phyloP scores from a whole-genome alignment of 2,888 invertebrate genomes.

The Erebia epiphron region DNA sequence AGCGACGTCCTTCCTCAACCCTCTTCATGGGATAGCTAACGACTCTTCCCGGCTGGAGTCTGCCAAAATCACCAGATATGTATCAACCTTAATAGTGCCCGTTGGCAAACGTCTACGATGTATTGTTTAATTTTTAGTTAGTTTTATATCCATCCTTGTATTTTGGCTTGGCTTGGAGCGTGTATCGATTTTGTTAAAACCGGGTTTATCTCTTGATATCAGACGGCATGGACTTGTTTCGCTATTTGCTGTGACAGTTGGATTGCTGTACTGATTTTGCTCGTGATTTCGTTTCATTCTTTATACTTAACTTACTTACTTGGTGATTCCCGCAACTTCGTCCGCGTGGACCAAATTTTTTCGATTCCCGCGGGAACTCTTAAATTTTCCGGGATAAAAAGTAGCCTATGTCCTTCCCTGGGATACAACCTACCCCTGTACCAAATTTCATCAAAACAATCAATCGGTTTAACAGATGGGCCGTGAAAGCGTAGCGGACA shows the following conservation, averaged over 20 bases:
- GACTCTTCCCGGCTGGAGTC: conserved; percentile 24
- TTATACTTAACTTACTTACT: too few species aligned
- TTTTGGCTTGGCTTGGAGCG: conserved; percentile 38
- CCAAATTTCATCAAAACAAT: too few species aligned
- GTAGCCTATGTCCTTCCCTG: too few species aligned
- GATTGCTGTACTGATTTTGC: background rate
- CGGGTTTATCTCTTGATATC: conserved; percentile 16
- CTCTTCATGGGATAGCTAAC: conserved; percentile 31
- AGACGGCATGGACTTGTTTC: conserved; percentile 8
- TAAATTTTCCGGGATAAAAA: too few species aligned
- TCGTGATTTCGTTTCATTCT: too few species aligned
- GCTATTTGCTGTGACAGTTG: conserved; percentile 9
- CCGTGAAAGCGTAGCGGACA: too few species aligned
- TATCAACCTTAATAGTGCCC: conserved; percentile 57
- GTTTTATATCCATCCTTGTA: conserved; percentile 49
- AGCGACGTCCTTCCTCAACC: conserved; percentile 4
- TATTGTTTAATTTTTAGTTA: conserved; percentile 69
- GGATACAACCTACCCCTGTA: too few species aligned
- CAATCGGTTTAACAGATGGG: too few species aligned
- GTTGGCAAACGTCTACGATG: conserved; percentile 51
- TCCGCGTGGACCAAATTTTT: too few species aligned
- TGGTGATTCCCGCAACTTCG: too few species aligned
- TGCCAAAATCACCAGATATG: conserved; percentile 54
- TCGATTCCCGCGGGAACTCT: too few species aligned
- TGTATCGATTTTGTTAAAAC: conserved; percentile 34